phyloP scores from a whole-genome alignment of 37 sponge, comb jelly and placozoan genomes.

The Eunapius fragilis region DNA sequence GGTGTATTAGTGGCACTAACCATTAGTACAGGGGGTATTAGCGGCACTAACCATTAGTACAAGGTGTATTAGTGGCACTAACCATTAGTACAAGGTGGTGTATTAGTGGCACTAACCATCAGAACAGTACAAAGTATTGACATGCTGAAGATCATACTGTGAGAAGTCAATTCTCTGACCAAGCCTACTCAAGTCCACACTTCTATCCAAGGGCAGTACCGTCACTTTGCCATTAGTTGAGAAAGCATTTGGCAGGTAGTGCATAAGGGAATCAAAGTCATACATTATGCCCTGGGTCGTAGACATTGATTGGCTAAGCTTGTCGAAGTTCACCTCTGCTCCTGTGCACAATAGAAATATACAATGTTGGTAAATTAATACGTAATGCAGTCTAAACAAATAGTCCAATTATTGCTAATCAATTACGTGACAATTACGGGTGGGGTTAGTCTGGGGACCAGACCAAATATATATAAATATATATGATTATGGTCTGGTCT shows the following conservation, averaged over 20 bases:
- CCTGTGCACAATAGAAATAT: slow-evolving; percentile 20
- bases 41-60: too few species aligned
- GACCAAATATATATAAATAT: too few species aligned
- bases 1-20: too few species aligned
- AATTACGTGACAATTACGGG: too few species aligned
- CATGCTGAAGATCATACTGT: slow-evolving; percentile 53
- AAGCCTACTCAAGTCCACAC: slow-evolving; percentile 2
- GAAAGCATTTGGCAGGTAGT: slow-evolving; percentile 77
- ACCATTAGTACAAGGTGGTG: too few species aligned
- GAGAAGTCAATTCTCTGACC: slow-evolving; percentile 71
- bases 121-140: slow-evolving; percentile 56
- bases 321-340: slow-evolving; percentile 55
- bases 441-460: too few species aligned
- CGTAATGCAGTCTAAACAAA: too few species aligned
- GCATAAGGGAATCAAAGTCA: slow-evolving; percentile 83
- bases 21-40: too few species aligned
- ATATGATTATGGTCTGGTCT: too few species aligned
- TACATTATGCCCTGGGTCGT: slow-evolving; percentile 71
- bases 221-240: slow-evolving; percentile 62
- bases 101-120: slow-evolving; percentile 5
- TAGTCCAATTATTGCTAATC: background rate
- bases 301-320: slow-evolving; percentile 9
- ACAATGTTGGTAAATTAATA: too few species aligned
- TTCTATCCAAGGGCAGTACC: slow-evolving; percentile 32
- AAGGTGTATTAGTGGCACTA: too few species aligned